Evolutionary conservation across 2,113 vertebrate genomes (phyloP).

Genomic region (Anser brachyrhynchus): DNA sequence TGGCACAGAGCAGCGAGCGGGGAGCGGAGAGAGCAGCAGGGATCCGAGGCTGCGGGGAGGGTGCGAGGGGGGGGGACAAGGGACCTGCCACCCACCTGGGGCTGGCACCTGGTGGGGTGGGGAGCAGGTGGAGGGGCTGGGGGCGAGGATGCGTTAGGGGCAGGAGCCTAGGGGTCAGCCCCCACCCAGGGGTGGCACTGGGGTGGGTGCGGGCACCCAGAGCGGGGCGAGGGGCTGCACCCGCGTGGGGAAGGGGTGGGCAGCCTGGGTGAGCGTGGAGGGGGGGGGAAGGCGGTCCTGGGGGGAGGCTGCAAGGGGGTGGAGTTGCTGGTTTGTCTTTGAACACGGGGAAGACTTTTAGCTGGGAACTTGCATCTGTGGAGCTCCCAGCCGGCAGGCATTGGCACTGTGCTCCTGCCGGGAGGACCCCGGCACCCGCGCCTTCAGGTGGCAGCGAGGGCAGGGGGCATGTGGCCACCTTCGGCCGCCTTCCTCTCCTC

Average conservation of each 20-base stretch:
- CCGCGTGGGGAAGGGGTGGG: background rate
- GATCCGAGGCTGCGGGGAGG: background rate
- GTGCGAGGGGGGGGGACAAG: background rate
- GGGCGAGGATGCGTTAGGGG: background rate
- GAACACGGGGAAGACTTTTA: conserved; percentile 60
- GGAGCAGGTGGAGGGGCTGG: background rate
- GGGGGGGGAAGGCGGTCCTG: conserved; percentile 48
- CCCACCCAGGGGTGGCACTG: background rate
- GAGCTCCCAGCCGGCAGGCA: conserved; percentile 40
- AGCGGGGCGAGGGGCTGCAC: background rate
- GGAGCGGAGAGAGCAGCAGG: background rate
- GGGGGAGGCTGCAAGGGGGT: conserved; percentile 54
- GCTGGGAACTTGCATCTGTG: conserved; percentile 54
- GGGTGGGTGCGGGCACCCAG: background rate
- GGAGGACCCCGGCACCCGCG: rapidly evolving
- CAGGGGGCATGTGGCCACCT: background rate
- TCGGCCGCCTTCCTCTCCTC: background rate
- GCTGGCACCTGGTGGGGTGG: rapidly evolving
- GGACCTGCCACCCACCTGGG: background rate
- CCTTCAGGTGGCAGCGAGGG: background rate
- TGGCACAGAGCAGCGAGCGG: background rate
- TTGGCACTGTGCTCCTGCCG: background rate
- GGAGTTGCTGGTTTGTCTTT: conserved; percentile 57
- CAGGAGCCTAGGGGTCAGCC: background rate
- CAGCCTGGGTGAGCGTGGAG: background rate